Conservation (phyloP, 1,140 invertebrate species). For the Ephestia elutella region DNA sequence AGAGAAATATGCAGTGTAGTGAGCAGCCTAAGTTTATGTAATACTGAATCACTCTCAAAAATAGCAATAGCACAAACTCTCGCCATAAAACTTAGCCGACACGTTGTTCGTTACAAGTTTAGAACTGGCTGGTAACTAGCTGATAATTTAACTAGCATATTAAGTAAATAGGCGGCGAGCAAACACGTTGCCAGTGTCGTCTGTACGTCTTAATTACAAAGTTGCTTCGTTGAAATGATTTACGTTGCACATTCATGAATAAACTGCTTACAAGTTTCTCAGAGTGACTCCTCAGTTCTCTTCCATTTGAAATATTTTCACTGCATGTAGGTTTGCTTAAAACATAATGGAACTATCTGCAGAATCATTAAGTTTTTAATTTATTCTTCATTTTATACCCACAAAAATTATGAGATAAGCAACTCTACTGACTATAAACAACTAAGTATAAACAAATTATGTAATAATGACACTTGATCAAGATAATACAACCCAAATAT, state of each 20-base stretch:
- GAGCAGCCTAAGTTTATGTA: too few relatives aligned
- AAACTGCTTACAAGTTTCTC: neutral
- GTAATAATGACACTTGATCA: too few relatives aligned
- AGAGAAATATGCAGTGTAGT: too few relatives aligned
- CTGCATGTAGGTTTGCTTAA: too few relatives aligned
- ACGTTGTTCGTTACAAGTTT: slow-evolving; percentile 1
- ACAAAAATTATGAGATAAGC: too few relatives aligned
- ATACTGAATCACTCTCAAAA: neutral
- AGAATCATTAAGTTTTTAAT: too few relatives aligned
- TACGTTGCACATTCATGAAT: neutral
- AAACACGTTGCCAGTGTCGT: slow-evolving; percentile 2
- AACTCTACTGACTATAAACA: too few relatives aligned
- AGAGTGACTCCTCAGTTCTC: neutral
- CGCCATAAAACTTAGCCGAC: neutral
- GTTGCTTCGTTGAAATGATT: neutral
- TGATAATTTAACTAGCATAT: slow-evolving; percentile 1
- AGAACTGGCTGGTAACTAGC: neutral
- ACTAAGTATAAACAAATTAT: too few relatives aligned
- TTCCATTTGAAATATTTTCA: too few relatives aligned
- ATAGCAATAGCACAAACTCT: neutral
- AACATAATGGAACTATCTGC: too few relatives aligned
- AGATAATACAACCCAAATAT: too few relatives aligned
- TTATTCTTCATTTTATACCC: too few relatives aligned
- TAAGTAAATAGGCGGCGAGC: slow-evolving; percentile 4
- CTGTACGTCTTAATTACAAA: neutral